Percentiles rank a stretch among this genome's conserved stretches.
Evolutionary conservation across 2,888 invertebrate genomes (phyloP).

Genomic region (Latheticus oryzae): DNA sequence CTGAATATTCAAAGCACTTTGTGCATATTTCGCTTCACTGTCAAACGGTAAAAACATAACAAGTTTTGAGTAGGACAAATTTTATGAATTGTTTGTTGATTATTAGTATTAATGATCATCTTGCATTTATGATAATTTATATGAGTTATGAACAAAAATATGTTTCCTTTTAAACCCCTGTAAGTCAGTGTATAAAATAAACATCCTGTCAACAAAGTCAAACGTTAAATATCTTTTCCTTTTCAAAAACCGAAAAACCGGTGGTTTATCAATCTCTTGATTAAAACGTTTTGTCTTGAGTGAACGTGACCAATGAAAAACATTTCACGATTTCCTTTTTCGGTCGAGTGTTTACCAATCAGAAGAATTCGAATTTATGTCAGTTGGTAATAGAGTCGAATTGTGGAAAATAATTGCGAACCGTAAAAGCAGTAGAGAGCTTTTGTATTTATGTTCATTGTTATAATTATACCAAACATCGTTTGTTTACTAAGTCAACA

Average conservation of each 20-base stretch:
- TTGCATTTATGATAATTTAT: too few species aligned
- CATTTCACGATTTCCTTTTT: slow-evolving; percentile 30
- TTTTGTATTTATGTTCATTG: slow-evolving; percentile 34
- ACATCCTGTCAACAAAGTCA: too few species aligned
- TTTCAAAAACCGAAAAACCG: too few species aligned
- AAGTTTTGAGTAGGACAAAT: too few species aligned
- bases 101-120: too few species aligned
- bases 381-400: slow-evolving; percentile 30
- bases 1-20: too few species aligned
- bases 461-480: slow-evolving; percentile 25
- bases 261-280: slow-evolving; percentile 18
- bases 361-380: slow-evolving; percentile 24
- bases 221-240: background rate
- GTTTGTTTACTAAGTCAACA: slow-evolving; percentile 35
- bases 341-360: slow-evolving; percentile 22
- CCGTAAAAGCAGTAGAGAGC: slow-evolving; percentile 25
- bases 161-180: too few species aligned
- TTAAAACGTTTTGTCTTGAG: slow-evolving; percentile 23
- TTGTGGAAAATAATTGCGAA: slow-evolving; percentile 33
- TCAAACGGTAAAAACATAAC: too few species aligned
- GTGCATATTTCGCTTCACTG: too few species aligned
- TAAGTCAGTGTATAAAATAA: too few species aligned
- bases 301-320: slow-evolving; percentile 25
- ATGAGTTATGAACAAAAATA: too few species aligned
- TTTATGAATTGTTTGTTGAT: too few species aligned